These are phyloP conservation scores for Sander vitreus DNA, from an alignment of 2,113 vertebrate species.

Conservation along the genomic window DNA sequence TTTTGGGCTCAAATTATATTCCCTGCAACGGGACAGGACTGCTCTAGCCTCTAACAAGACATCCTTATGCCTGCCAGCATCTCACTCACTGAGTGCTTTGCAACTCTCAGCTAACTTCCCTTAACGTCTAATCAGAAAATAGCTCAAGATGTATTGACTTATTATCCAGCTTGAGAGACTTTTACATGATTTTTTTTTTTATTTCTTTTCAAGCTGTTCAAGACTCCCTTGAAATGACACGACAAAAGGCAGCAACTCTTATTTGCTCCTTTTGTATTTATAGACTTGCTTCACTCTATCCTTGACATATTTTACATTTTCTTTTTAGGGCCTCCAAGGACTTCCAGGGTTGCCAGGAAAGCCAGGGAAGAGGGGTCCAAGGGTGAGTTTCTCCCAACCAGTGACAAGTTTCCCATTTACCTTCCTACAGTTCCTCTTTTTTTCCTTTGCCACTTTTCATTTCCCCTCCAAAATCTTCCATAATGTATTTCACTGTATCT, in stretches of 20 bases:
- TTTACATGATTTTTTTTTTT: slow-evolving; percentile 5
- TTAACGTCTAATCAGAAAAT: not conserved
- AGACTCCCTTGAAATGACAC: slow-evolving; percentile 17
- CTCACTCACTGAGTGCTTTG: slow-evolving; percentile 10
- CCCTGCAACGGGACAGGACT: slow-evolving; percentile 33
- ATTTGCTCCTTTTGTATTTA: slow-evolving; percentile 3
- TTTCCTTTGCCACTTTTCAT: not conserved
- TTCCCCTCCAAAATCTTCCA: not conserved
- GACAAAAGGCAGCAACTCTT: not conserved
- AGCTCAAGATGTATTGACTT: slow-evolving; percentile 17
- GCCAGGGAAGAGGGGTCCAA: slow-evolving; percentile 90
- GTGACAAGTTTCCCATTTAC: slow-evolving; percentile 13
- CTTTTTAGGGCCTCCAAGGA: slow-evolving; percentile 89
- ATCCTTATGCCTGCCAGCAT: slow-evolving; percentile 34
- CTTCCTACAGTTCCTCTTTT: not conserved
- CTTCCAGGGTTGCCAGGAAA: slow-evolving; percentile 91
- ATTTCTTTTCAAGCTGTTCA: not conserved
- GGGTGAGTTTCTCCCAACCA: slow-evolving; percentile 85
- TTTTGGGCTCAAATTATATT: slow-evolving; percentile 52
- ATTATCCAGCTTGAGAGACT: slow-evolving; percentile 9
- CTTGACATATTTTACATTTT: slow-evolving; percentile 46
- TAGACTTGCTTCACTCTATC: slow-evolving; percentile 21
- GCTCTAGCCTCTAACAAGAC: slow-evolving; percentile 48
- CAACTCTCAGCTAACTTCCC: slow-evolving; percentile 11
- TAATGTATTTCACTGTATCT: not conserved